Evolutionary conservation across 2,888 invertebrate species (phyloP), one percentile per base, ranked within the genome.

Genomic region (Seladonia tumulorum): DNA sequence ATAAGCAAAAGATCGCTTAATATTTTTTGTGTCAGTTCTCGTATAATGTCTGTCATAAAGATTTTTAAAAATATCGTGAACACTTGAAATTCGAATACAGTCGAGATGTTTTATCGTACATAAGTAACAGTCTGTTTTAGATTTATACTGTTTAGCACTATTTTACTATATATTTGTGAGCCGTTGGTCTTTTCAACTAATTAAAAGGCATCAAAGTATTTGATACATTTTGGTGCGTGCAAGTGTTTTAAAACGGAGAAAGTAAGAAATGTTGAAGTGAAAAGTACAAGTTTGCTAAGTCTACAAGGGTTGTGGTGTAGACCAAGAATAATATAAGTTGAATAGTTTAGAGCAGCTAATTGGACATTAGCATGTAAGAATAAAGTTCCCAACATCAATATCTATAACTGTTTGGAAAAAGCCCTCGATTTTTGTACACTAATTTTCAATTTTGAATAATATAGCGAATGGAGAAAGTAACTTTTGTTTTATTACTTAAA

Each of bases 271-370:
- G 76, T 76, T 89, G 79, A 86, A 84, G 72, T 81, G 68, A 83
- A 89, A 89, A 89, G 89, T 89, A 89, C 89, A 89, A 89, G 86
- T 89, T 86, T 79, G 77, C 70, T 82, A 84, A 82, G 87, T 89
- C 89, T 89, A 87, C 83, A 72, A 74, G 71, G 87, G 82, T 89
- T 89, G 86, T 87, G 88, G 87, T 79, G 87, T 89, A 89, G 87
- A 88, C 85, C 86, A 86, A 77, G 63, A 81, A 79, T 89, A 89
- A 78, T 70, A 42, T 89, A 89, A 89, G 81, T 79, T 75, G 68
- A 86, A 84, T 78, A 79, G 74, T 79, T 80, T 86, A 87, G 86
- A 81, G 89, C 89, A 89, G 87, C 83, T 89, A 85, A 86, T 73
- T 83, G 63, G 53, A 85, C 72, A 85, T 84, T 82, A 84, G 82